Base-by-base conservation (phyloP, 2,888 invertebrate species). In the Trachelus tabidus region DNA sequence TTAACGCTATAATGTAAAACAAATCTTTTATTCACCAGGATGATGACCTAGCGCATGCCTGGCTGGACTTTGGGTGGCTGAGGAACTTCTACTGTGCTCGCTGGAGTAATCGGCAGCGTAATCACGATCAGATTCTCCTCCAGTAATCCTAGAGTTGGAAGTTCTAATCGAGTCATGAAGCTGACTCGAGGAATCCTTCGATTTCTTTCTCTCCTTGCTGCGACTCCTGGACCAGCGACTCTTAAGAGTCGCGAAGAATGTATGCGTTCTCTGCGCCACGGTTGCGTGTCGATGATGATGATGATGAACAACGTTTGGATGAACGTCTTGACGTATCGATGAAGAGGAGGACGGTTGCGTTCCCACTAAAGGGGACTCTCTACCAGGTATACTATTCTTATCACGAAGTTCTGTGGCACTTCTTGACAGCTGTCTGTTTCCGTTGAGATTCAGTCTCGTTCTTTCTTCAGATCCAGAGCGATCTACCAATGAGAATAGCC, bases 21-120 rank as follows among this genome's bases (percentile, higher is more conserved):
- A 15, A 56, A 56, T 56, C 40, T 33, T 71, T 71, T 71, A 83
- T 83, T 85, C 86, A 90, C 94, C 94, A 83, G 93, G 93, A 78
- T 92, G 92, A 86, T 93, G 93, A 89, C 93, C 93, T 76, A 94
- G 92, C 78, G 95, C 92, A 79, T 96, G 96, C 37, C 96, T 93
- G 12, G 91, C 91, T 68, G 96, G 96, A 82, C 96, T 96, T 78
- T 96, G 96, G 0, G 96, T 96, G 91, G 95, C 95, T 68, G 92
- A 92, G 31, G 94, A 93, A 85, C 94, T 95, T 89, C 94, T 94
- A 86, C 94, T 94, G 83, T 95, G 95, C 83, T 95, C 96, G 0
- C 96, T 96, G 86, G 96, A 96, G 87, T 96, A 95, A 91, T 97
- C 97, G 68, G 96, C 96, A 1, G 95, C 95, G 91, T 95, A 95